Conservation (phyloP, 2,113 vertebrate genomes). For the Anhinga anhinga region DNA sequence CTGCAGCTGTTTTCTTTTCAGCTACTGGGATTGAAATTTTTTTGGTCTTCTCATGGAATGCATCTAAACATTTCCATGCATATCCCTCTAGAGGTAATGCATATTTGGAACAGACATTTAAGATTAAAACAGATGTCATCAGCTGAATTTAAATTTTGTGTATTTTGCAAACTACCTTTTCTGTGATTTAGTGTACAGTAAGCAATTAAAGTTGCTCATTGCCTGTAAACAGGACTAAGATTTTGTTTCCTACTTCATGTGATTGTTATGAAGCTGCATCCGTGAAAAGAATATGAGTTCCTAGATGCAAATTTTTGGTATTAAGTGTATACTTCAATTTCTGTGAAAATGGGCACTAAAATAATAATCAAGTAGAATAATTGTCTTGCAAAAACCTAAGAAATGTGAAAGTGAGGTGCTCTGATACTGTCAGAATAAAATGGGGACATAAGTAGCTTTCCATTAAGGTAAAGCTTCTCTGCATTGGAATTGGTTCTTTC, state of each 20-base stretch:
- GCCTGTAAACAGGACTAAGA: neutral
- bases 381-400: neutral
- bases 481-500: neutral
- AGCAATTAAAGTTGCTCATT: neutral
- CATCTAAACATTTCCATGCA: neutral
- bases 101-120: neutral
- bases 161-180: neutral
- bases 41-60: neutral
- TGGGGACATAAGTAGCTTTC: neutral
- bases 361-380: neutral
- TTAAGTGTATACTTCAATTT: neutral
- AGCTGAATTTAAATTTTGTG: neutral
- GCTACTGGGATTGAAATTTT: neutral
- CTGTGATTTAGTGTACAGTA: neutral
- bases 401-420: neutral
- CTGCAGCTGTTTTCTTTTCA: neutral
- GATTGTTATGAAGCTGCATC: neutral
- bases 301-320: neutral
- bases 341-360: neutral
- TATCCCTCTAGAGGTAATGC: neutral
- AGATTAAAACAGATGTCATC: neutral
- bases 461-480: neutral
- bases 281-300: neutral
- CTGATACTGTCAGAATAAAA: neutral
- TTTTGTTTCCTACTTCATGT: neutral